Evolutionary conservation across 2,888 invertebrate genomes (phyloP).

Genomic region (Rhyacophila evoluta): DNA sequence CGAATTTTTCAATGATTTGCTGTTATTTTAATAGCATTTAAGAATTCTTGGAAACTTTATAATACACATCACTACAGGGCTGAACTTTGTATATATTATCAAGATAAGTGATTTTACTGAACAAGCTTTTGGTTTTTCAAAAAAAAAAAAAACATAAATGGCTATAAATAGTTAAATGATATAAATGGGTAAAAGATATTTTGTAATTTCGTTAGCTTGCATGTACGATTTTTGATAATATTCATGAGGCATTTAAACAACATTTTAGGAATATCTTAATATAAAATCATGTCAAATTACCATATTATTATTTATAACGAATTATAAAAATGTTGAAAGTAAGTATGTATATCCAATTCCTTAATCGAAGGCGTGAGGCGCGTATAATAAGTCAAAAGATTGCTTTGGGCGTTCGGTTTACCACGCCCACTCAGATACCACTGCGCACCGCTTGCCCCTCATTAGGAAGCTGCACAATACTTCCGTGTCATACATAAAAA

Average conservation of each 20-base stretch:
- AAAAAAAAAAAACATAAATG: too few species aligned
- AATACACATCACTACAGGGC: too few species aligned
- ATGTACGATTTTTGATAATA: too few species aligned
- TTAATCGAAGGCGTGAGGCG: conserved; percentile 17
- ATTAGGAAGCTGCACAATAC: background rate
- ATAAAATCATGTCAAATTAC: background rate
- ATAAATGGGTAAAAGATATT: too few species aligned
- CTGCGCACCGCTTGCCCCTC: background rate
- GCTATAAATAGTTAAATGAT: too few species aligned
- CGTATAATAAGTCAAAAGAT: conserved; percentile 13
- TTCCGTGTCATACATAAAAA: background rate
- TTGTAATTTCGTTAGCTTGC: too few species aligned
- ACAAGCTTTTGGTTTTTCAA: too few species aligned
- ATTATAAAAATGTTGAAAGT: conserved; percentile 7
- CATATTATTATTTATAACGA: background rate
- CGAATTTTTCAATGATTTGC: too few species aligned
- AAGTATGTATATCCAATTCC: background rate
- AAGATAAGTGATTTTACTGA: too few species aligned
- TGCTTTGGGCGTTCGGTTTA: background rate
- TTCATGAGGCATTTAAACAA: background rate
- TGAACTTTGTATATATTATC: too few species aligned
- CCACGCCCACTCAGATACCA: conserved; percentile 25
- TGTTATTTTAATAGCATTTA: too few species aligned
- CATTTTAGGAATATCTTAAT: background rate
- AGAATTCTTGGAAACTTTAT: too few species aligned